phyloP scores from a whole-genome alignment of 2,888 invertebrate species.

The Eurois occulta region DNA sequence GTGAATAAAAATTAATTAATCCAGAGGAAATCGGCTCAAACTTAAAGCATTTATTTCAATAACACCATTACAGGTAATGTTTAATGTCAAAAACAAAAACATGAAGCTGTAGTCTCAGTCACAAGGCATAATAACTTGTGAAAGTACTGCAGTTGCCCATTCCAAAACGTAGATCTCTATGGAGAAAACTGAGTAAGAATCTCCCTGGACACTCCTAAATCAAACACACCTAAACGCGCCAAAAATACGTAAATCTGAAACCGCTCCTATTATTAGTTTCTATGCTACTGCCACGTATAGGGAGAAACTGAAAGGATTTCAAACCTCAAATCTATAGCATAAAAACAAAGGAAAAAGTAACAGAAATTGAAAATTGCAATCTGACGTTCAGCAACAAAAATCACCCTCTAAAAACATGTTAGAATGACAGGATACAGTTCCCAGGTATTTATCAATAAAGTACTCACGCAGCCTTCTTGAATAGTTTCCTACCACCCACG shows the following conservation, averaged over 20 bases:
- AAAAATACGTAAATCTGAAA: no score
- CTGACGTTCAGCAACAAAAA: not conserved
- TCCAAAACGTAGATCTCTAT: no score
- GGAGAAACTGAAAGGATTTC: no score
- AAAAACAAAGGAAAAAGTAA: not conserved
- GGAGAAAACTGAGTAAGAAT: not conserved
- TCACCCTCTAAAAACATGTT: not conserved
- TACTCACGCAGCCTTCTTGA: conserved; percentile 4
- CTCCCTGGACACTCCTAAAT: not conserved
- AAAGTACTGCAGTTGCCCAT: not conserved
- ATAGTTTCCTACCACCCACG: not conserved
- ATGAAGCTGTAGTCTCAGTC: not conserved
- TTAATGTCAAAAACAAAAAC: not conserved
- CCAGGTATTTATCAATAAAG: not conserved
- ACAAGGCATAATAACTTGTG: not conserved
- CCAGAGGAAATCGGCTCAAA: no score
- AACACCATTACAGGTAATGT: not conserved
- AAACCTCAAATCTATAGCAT: not conserved
- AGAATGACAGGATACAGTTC: not conserved
- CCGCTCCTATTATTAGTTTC: no score
- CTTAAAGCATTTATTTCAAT: not conserved
- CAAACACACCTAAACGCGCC: no score
- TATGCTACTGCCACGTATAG: no score
- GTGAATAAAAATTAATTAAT: no score
- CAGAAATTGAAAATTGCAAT: not conserved